A percentile compares a stretch with the other conserved stretches of the same genome.
These are phyloP conservation scores for Capromys pilorides DNA, from an alignment of 2,797 vertebrate species.

Conservation along the genomic window DNA sequence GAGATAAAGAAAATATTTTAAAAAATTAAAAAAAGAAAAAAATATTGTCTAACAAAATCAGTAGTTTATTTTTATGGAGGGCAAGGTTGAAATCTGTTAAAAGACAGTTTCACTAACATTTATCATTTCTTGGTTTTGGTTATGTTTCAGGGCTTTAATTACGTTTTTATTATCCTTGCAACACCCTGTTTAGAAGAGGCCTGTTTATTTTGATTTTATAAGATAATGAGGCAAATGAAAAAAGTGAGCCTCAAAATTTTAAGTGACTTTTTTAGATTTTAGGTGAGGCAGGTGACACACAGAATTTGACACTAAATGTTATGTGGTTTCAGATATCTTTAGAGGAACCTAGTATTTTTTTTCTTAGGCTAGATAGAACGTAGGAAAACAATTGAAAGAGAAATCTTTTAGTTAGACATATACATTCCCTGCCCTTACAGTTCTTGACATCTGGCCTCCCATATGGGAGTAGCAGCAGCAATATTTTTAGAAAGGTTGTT, in stretches of 20 bases:
- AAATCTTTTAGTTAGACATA: not conserved
- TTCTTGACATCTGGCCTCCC: not conserved
- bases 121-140: not conserved
- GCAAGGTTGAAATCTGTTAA: not conserved
- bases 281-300: not conserved
- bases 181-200: not conserved
- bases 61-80: constrained; percentile 14
- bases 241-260: constrained; percentile 19
- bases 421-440: no score
- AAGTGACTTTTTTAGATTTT: not conserved
- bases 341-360: not conserved
- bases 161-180: constrained; percentile 27
- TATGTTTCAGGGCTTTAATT: not conserved
- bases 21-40: constrained; percentile 60
- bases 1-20: constrained; percentile 16
- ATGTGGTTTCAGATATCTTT: not conserved
- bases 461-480: not conserved
- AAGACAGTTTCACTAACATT: not conserved
- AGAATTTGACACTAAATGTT: not conserved
- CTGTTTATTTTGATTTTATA: constrained; percentile 34
- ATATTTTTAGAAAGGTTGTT: not conserved
- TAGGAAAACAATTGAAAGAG: not conserved
- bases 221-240: not conserved
- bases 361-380: not conserved
- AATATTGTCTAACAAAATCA: constrained; percentile 2